These are phyloP conservation scores for Stratiomys singularior DNA, from an alignment of 2,888 invertebrate genomes.

Conservation along the genomic window DNA sequence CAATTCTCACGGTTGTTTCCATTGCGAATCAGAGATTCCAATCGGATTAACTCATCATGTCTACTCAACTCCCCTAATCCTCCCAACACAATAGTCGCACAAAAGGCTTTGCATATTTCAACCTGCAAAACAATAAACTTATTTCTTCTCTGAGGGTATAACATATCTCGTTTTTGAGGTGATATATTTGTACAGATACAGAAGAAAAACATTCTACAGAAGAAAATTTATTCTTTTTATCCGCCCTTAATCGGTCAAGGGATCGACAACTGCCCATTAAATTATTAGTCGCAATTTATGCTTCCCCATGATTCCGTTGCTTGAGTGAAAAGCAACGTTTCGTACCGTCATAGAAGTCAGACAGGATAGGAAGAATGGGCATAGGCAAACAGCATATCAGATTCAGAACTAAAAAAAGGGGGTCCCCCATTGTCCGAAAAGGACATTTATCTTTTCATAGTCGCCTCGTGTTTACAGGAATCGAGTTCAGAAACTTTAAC, in stretches of 20 bases:
- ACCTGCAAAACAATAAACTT: background rate
- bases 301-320: conserved; percentile 11
- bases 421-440: conserved; percentile 26
- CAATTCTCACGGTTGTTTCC: no score
- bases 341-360: background rate
- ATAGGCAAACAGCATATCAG: background rate
- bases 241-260: conserved; percentile 49
- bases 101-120: background rate
- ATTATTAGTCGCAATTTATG: conserved; percentile 49
- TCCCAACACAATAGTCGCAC: no score
- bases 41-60: no score
- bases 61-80: no score
- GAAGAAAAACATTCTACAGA: conserved; percentile 19
- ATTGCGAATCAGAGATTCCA: no score
- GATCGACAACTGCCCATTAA: conserved; percentile 50
- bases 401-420: background rate
- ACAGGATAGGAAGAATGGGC: background rate
- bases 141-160: background rate
- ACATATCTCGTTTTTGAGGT: conserved; percentile 14
- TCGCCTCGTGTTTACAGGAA: conserved; percentile 38
- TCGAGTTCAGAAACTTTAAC: conserved; percentile 35
- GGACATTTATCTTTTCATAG: conserved; percentile 46
- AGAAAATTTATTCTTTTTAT: conserved; percentile 48
- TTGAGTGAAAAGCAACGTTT: background rate
- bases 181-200: background rate